A percentile compares a stretch with the other conserved stretches of the same genome.
Conservation (phyloP, 2,888 invertebrate genomes). For the Polydrusus cervinus region DNA sequence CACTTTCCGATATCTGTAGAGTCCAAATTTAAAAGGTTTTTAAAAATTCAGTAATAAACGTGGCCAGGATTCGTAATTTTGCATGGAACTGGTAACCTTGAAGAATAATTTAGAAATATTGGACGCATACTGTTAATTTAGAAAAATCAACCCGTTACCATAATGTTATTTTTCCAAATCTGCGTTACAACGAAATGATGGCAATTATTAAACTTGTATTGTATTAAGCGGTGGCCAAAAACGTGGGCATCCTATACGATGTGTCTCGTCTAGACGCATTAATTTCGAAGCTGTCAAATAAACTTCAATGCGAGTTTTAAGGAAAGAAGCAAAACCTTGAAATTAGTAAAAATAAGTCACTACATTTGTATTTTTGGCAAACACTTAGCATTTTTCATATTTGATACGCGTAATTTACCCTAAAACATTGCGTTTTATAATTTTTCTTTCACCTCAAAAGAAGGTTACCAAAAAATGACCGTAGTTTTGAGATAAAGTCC, state of each 20-base stretch:
- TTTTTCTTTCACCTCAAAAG: not conserved
- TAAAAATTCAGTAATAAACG: too few species aligned
- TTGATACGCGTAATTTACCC: not conserved
- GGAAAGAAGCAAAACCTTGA: not conserved
- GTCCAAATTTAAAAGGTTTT: too few species aligned
- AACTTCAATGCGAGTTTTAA: constrained; percentile 1
- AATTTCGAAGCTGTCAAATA: constrained; percentile 37
- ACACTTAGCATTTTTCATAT: not conserved
- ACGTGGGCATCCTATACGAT: constrained; percentile 6
- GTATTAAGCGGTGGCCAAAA: constrained; percentile 14
- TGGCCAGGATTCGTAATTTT: too few species aligned
- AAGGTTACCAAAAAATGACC: too few species aligned
- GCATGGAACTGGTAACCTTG: too few species aligned
- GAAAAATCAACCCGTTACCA: too few species aligned
- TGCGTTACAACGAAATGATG: not conserved
- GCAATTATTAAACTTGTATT: not conserved
- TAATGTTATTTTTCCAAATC: not conserved
- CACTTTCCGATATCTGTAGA: too few species aligned
- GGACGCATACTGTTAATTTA: too few species aligned
- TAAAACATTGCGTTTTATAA: too few species aligned
- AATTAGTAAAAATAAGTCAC: not conserved
- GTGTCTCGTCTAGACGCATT: constrained; percentile 50
- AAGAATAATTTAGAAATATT: too few species aligned
- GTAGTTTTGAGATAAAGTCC: too few species aligned
- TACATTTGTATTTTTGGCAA: too few species aligned